These are phyloP conservation scores for Machimus rusticus DNA, from an alignment of 2,888 invertebrate species.

Conservation along the genomic window DNA sequence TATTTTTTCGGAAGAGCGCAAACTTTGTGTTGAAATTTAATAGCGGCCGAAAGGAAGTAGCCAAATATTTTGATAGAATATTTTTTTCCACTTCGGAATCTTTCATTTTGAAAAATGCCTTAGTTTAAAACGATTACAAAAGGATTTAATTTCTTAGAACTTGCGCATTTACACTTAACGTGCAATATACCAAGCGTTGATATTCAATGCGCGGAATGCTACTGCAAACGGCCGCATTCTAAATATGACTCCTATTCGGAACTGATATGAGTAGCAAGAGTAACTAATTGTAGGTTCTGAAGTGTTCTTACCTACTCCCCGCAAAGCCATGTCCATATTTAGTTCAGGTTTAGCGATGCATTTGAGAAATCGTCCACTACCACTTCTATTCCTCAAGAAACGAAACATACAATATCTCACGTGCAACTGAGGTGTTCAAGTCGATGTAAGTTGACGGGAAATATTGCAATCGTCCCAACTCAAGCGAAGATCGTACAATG, in stretches of 20 bases:
- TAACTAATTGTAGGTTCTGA: neutral
- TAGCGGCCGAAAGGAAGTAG: neutral
- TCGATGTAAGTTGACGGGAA: neutral
- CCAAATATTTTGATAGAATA: neutral
- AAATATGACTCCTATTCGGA: conserved; percentile 23
- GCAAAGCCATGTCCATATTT: conserved; percentile 17
- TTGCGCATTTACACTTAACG: neutral
- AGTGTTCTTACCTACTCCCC: neutral
- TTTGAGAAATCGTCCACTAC: neutral
- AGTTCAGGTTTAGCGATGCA: conserved; percentile 3
- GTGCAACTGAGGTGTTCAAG: neutral
- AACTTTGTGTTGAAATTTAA: neutral
- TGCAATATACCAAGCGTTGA: neutral
- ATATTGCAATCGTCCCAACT: neutral
- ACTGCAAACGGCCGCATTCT: neutral
- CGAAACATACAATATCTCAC: neutral
- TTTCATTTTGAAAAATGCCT: neutral
- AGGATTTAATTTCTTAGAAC: neutral
- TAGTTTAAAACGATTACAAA: neutral
- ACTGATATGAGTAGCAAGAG: neutral
- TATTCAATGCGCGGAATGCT: neutral
- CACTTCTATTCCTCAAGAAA: neutral
- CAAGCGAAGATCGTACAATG: neutral
- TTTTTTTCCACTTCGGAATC: neutral
- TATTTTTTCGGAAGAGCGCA: neutral